Conservation (phyloP, 2,888 invertebrate genomes). For the Blastobasis adustella region DNA sequence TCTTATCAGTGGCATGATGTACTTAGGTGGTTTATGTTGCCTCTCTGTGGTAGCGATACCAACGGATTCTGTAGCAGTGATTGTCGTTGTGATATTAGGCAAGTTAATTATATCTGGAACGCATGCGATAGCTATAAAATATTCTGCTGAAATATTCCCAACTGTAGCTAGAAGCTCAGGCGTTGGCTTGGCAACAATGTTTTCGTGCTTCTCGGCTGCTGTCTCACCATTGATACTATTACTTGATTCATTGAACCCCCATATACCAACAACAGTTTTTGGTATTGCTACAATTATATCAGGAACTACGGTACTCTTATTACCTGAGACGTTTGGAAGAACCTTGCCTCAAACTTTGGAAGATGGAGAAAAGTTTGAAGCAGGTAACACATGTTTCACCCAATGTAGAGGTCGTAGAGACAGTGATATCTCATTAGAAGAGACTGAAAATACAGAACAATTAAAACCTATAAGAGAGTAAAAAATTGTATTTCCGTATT, state of each 20-base stretch:
- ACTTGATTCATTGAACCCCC: constrained; percentile 85
- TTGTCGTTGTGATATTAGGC: constrained; percentile 82
- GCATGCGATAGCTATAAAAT: constrained; percentile 90
- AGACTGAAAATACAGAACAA: too few species aligned
- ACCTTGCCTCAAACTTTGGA: constrained; percentile 88
- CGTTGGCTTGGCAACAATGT: constrained; percentile 89
- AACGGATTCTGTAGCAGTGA: constrained; percentile 75
- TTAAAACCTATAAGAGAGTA: too few species aligned
- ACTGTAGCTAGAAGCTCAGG: constrained; percentile 90
- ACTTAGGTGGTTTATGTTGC: constrained; percentile 85
- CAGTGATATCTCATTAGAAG: constrained; percentile 38
- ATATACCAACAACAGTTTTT: constrained; percentile 85
- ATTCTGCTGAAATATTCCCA: constrained; percentile 90
- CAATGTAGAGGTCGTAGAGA: constrained; percentile 70
- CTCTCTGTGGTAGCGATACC: constrained; percentile 82
- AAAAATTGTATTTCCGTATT: too few species aligned
- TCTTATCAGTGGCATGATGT: constrained; percentile 84
- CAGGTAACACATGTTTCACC: constrained; percentile 88
- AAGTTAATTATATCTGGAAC: constrained; percentile 90
- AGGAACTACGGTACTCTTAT: constrained; percentile 81
- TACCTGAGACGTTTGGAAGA: constrained; percentile 88
- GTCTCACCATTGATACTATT: constrained; percentile 85
- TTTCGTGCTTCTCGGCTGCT: constrained; percentile 87
- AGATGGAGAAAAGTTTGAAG: constrained; percentile 89
- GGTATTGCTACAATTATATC: constrained; percentile 83